Base-by-base conservation (phyloP, 2,888 invertebrate species). In the Lithophane ornitopus region DNA sequence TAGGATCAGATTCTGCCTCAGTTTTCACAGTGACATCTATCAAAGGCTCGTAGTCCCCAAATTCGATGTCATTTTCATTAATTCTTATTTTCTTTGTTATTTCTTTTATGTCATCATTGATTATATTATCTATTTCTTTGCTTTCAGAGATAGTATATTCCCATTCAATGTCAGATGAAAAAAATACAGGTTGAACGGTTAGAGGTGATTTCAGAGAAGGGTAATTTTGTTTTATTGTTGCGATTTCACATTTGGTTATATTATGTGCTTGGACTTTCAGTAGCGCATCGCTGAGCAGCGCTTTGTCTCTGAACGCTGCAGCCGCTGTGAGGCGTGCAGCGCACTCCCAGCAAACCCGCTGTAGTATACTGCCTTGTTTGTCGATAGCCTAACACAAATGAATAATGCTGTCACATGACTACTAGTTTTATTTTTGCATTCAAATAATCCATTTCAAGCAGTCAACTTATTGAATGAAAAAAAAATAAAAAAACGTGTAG, bases 281-380 rank as follows among this genome's bases (percentile, higher is more conserved):
- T 39, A 78, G 7, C 11, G 54, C 7, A 56, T 78, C 76, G 54
- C 54, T 82, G 39, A 76, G 14, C 1, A 82, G 52, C n/a, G 78
- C 78, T 49, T 78, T 78, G 7, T 81, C 59, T 26, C 46, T 78
- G 22, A 78, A 78, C 0, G 54, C 6, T 11, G 76, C 44, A 34
- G 82, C 82, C 4, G 82, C 65, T 54, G 12, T 22, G 0, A 78
- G 82, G 0, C 78, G 65, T 0, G 82, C 65, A 14, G 65, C 41
- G 11, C 78, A 78, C 1, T 78, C 78, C 82, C 82, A 78, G 34
- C 78, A 78, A 3, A 78, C 16, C 9, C 34, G 14, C 9, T 61
- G 39, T 16, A 14, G 28, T 54, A 0, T 16, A 1, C 16, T 9
- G 11, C 16, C 49, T 0, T 41, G 22, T 2, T 49, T 9, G 19